Percentiles rank a stretch among this genome's conserved stretches.
phyloP scores from a whole-genome alignment of 2,888 invertebrate species.

The Loripinus fragilis region DNA sequence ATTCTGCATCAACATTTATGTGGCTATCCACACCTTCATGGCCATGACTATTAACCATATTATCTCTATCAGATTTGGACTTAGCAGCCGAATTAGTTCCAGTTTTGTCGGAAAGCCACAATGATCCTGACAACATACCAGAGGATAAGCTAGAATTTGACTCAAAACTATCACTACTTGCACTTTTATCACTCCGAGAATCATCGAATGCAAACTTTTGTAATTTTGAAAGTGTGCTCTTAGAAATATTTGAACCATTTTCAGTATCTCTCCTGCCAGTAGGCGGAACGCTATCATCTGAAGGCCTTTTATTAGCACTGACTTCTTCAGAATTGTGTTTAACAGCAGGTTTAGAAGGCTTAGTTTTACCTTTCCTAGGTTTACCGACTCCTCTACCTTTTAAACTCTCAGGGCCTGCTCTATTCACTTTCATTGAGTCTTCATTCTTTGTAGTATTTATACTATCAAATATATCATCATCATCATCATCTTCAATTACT shows the following conservation, averaged over 20 bases:
- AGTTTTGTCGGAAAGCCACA: slow-evolving; percentile 41
- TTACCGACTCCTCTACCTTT: background rate
- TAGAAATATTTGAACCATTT: slow-evolving; percentile 34
- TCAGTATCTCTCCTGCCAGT: background rate
- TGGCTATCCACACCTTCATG: background rate
- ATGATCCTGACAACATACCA: slow-evolving; percentile 56
- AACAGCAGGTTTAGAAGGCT: background rate
- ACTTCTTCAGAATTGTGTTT: background rate
- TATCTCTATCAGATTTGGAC: background rate
- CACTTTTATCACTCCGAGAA: slow-evolving; percentile 31
- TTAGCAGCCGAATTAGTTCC: slow-evolving; percentile 3
- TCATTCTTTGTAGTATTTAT: background rate
- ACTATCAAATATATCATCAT: slow-evolving; percentile 2
- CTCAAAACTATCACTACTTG: slow-evolving; percentile 20
- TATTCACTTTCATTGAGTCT: background rate
- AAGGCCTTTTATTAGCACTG: background rate
- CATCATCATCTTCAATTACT: slow-evolving; percentile 23
- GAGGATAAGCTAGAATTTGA: slow-evolving; percentile 43
- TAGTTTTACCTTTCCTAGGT: background rate
- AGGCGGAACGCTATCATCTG: background rate
- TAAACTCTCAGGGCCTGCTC: background rate
- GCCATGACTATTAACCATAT: background rate
- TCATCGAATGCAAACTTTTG: slow-evolving; percentile 61
- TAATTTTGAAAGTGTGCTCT: slow-evolving; percentile 60
- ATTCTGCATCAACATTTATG: background rate